Base-by-base conservation (phyloP, 2,888 invertebrate species). In the Acleris literana region DNA sequence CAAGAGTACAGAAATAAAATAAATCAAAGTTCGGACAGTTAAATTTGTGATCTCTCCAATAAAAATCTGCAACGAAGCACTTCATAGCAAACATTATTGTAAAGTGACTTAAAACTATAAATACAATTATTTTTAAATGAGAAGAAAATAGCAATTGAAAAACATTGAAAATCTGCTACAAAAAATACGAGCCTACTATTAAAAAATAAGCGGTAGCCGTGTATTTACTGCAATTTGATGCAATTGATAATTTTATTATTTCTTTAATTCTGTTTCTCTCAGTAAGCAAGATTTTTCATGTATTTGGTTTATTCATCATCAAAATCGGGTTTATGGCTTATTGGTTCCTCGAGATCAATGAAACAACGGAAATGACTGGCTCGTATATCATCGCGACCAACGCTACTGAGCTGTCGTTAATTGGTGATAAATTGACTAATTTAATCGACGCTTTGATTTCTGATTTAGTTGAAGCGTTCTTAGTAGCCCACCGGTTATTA, bases 371-470 rank as follows among this genome's bases (percentile, higher is more conserved):
- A 39, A 13, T 39, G 13, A 48, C 33, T 17, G 13, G 13, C 16
- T n/a, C 46, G 25, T 46, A 33, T 49, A 13, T 58, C 53, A 64
- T 64, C 63, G 48, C 63, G 33, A 61, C 65, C 9, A 44, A 43
- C 69, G 67, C 72, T 69, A 69, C 72, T 6, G 68, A 71, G 71
- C 67, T 69, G 69, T 60, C 65, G 63, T 65, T 68, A 60, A 55
- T 56, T 46, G 56, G 63, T 72, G 72, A 77, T 76, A 71, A 69
- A 74, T 78, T 73, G 70, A 67, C 68, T 73, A 78, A 76, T 76
- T 74, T 66, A 71, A 74, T 74, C 71, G 71, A 55, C 74, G 74
- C 75, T 74, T 74, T 72, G 61, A 71, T 69, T 68, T 60, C 18
- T 68, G 66, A 65, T 39, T 39, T 39, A 39, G 39, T 39, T 39